Percentiles rank a stretch among this genome's conserved stretches.
Evolutionary conservation across 1,140 invertebrate species (phyloP).

Genomic region (Pogonognathellus flavescens): DNA sequence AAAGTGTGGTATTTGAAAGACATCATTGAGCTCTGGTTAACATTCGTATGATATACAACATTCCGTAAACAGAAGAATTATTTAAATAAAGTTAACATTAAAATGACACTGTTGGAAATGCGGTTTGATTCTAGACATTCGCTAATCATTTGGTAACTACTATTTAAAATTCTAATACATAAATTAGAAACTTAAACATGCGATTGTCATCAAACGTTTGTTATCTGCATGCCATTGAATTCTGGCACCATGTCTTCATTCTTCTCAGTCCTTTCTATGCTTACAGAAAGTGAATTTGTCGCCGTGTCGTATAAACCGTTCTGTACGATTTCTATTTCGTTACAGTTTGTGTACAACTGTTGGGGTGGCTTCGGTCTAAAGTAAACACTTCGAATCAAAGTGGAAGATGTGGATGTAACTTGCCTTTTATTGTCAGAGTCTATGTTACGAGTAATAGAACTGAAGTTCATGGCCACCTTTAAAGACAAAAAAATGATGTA

Average conservation of each 20-base stretch:
- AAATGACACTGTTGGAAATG: too few relatives aligned
- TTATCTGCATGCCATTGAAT: background rate
- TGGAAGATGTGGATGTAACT: conserved; percentile 78
- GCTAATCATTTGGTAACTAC: too few relatives aligned
- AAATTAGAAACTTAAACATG: background rate
- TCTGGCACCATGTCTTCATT: background rate
- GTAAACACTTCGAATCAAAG: conserved; percentile 77
- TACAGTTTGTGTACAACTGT: background rate
- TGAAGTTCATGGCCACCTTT: conserved; percentile 75
- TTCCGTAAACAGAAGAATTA: too few relatives aligned
- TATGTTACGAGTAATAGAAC: conserved; percentile 72
- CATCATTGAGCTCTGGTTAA: too few relatives aligned
- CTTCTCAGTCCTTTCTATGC: background rate
- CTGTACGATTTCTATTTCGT: background rate
- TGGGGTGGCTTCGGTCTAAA: conserved; percentile 69
- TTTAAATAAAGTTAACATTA: too few relatives aligned
- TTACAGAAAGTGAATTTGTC: background rate
- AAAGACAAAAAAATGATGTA: conserved; percentile 28
- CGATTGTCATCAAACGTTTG: background rate
- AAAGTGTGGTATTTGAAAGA: too few relatives aligned
- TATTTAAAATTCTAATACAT: too few relatives aligned
- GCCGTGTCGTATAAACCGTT: background rate
- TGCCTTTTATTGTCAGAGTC: conserved; percentile 77
- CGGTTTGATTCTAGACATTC: too few relatives aligned
- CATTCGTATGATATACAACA: too few relatives aligned